Evolutionary conservation across 2,888 invertebrate genomes (phyloP), one percentile per base, ranked within the genome.

Genomic region (Tortricodes alternella): DNA sequence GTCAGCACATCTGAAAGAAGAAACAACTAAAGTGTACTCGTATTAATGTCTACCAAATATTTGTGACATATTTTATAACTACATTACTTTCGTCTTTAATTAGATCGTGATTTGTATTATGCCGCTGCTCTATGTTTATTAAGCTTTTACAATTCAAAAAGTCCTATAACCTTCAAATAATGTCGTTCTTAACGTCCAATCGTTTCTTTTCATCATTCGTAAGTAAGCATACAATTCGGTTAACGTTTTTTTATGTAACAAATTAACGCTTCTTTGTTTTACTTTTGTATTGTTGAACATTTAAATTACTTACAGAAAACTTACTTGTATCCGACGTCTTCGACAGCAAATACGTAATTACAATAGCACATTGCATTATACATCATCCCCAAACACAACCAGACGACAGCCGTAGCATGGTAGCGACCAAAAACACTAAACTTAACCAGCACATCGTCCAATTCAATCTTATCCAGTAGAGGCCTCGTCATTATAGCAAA

Each of bases 391-490:
- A 60, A 48, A 2, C 21, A 32, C 5, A 60, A n/a, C 7, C 41
- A 37, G 0, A 58, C 7, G 8, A 21, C n/a, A 3, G 46, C 9
- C 1, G 35, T 9, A n/a, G 18, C 39, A 23, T 60, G 60, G 8
- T 60, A 60, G 11, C 53, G 46, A 2, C 51, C 43, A 6, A 8
- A 50, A 6, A 60, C 15, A 34, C 43, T 53, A 15, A 60, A 60
- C 5, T 37, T 58, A 7, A 16, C 21, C 21, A 60, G 18, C n/a
- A 60, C 38, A 24, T 58, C 60, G 27, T 60, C 60, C n/a, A 60
- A 15, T 13, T 51, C 13, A 8, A 53, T 21, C 3, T 29, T 55
- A 3, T 49, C 34, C 43, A 43, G 15, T 7, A 37, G 27, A 19
- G 29, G 29, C 4, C 8, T 13, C 15, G 43, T 13, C 53, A 53